Evolutionary conservation across 1,140 invertebrate genomes (phyloP).

Genomic region (Microplitis mediator): DNA sequence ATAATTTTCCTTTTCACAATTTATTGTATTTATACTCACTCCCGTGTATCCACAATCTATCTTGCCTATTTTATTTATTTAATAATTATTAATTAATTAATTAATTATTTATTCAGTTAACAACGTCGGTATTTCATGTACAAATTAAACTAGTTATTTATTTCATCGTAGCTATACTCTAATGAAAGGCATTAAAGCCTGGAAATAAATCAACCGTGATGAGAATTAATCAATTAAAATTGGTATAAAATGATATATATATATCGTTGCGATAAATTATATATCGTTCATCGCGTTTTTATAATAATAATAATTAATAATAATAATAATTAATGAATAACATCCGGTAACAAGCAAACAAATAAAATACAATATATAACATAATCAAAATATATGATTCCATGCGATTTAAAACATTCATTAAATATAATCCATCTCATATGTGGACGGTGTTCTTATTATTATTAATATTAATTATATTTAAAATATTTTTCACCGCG

Average conservation of each 20-base stretch:
- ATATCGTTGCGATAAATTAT: not conserved
- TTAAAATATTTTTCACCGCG: too few species aligned
- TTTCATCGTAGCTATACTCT: not conserved
- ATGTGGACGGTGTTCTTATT: too few species aligned
- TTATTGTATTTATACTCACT: slow-evolving; percentile 16
- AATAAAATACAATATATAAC: not conserved
- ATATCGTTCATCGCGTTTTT: not conserved
- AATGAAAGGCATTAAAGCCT: not conserved
- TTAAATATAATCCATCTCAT: too few species aligned
- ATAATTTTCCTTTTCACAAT: slow-evolving; percentile 3
- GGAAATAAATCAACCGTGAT: not conserved
- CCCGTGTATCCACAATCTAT: not conserved
- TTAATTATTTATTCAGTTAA: slow-evolving; percentile 9
- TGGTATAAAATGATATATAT: not conserved
- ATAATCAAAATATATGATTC: not conserved
- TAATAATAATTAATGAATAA: not conserved
- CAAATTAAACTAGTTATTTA: slow-evolving; percentile 14
- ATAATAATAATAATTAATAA: too few species aligned
- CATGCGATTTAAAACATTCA: too few species aligned
- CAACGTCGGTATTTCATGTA: slow-evolving; percentile 6
- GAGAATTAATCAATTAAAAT: not conserved
- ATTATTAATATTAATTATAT: too few species aligned
- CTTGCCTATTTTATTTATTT: not conserved
- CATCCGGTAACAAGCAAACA: not conserved
- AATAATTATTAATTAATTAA: not conserved